Conservation (phyloP, 2,797 vertebrate species). For the Odontamblyopus rebecca region DNA sequence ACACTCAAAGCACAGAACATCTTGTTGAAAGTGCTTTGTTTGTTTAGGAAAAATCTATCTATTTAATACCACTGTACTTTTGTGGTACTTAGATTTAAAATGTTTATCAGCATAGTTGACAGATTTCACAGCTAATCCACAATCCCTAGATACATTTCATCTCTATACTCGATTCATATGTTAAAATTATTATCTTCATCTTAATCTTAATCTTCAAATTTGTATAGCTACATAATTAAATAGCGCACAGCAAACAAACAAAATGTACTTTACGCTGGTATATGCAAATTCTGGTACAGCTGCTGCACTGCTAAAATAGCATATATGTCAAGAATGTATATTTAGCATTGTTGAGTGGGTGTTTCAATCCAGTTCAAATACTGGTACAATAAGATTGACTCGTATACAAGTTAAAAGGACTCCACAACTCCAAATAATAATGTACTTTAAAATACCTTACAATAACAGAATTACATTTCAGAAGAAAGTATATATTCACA, state of each 20-base stretch:
- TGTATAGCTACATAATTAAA: constrained; percentile 24
- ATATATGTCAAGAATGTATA: too few relatives aligned
- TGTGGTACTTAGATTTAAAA: not conserved
- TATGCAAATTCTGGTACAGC: too few relatives aligned
- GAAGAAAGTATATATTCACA: too few relatives aligned
- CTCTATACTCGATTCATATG: constrained; percentile 23
- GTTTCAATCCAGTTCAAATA: too few relatives aligned
- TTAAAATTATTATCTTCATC: constrained; percentile 27
- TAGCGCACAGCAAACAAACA: constrained; percentile 21
- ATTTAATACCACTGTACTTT: not conserved
- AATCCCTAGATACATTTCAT: constrained; percentile 6
- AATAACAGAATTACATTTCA: too few relatives aligned
- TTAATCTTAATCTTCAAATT: constrained; percentile 24
- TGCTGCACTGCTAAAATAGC: too few relatives aligned
- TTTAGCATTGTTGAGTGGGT: too few relatives aligned
- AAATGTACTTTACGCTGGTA: not conserved
- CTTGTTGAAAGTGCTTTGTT: not conserved
- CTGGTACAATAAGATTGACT: too few relatives aligned
- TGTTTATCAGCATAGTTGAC: too few relatives aligned
- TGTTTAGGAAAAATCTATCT: not conserved
- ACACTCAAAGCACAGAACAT: not conserved
- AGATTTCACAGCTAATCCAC: not conserved
- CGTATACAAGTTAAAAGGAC: too few relatives aligned
- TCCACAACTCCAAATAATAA: too few relatives aligned
- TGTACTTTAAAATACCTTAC: too few relatives aligned